A percentile compares a stretch with the other conserved stretches of the same genome.
Conservation (phyloP, 2,888 invertebrate genomes). For the Volucella inflata region DNA sequence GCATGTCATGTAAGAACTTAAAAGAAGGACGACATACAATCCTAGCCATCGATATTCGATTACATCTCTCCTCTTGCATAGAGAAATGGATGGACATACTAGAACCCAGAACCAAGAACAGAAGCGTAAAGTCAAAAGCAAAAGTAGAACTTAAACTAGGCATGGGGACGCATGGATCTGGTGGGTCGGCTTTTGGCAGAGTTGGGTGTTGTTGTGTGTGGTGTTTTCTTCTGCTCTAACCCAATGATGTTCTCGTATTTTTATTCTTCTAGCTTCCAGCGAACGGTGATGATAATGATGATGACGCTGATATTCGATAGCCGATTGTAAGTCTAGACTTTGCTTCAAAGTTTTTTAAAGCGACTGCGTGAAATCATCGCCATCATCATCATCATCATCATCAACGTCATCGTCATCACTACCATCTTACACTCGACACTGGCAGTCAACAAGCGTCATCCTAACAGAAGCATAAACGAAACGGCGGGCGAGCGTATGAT, state of each 20-base stretch:
- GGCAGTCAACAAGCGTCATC: too few relatives aligned
- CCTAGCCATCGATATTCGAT: constrained; percentile 84
- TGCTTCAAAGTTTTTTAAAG: constrained; percentile 78
- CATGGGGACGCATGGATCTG: constrained; percentile 64
- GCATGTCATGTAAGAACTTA: constrained; percentile 78
- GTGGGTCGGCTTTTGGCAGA: constrained; percentile 9
- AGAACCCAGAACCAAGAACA: constrained; percentile 33
- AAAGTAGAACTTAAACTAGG: constrained; percentile 52
- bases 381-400: constrained; percentile 46
- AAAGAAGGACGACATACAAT: constrained; percentile 82
- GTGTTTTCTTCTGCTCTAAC: constrained; percentile 29
- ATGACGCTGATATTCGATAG: constrained; percentile 78
- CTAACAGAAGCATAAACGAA: neutral
- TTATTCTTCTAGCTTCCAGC: constrained; percentile 35
- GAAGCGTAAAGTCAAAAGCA: neutral
- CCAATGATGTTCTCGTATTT: constrained; percentile 9
- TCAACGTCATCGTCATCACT: constrained; percentile 30
- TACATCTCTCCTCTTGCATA: constrained; percentile 77
- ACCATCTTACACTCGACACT: neutral
- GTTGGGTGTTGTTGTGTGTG: constrained; percentile 4
- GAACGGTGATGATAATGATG: constrained; percentile 56
- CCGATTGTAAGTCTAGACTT: constrained; percentile 79
- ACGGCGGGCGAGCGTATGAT: neutral
- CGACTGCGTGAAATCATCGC: constrained; percentile 73
- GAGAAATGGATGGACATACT: constrained; percentile 52